Conservation (phyloP, 2,797 vertebrate genomes). For the Tragelaphus eurycerus region DNA sequence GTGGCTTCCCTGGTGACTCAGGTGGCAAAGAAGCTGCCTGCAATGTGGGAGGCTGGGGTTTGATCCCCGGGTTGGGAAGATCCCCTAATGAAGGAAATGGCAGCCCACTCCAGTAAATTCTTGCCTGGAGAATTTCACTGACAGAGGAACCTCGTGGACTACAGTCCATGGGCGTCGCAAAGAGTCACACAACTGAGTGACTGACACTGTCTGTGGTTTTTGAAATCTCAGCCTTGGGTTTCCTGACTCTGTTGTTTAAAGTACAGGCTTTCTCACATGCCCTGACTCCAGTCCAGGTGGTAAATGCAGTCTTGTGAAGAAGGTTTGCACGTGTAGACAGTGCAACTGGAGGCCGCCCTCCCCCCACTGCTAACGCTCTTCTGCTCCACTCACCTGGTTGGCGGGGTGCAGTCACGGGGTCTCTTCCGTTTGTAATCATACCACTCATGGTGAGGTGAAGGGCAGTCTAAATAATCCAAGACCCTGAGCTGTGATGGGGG, state of each 20-base stretch:
- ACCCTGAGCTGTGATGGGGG: neutral
- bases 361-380: neutral
- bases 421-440: neutral
- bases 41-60: neutral
- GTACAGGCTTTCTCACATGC: accelerated
- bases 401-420: neutral
- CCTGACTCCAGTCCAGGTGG: neutral
- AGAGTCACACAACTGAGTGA: neutral
- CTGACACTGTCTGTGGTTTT: neutral
- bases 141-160: neutral
- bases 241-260: neutral
- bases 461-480: neutral
- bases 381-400: neutral
- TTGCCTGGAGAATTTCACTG: neutral
- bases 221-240: neutral
- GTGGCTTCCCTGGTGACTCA: neutral
- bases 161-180: neutral
- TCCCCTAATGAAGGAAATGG: neutral
- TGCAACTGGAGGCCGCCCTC: neutral
- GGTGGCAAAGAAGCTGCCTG: neutral
- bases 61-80: neutral
- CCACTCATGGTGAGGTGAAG: neutral
- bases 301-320: neutral
- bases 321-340: neutral
- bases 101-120: neutral